Evolutionary conservation across 2,113 vertebrate species (phyloP), one percentile per base, ranked within the genome.

Genomic region (Barbus barbus): DNA sequence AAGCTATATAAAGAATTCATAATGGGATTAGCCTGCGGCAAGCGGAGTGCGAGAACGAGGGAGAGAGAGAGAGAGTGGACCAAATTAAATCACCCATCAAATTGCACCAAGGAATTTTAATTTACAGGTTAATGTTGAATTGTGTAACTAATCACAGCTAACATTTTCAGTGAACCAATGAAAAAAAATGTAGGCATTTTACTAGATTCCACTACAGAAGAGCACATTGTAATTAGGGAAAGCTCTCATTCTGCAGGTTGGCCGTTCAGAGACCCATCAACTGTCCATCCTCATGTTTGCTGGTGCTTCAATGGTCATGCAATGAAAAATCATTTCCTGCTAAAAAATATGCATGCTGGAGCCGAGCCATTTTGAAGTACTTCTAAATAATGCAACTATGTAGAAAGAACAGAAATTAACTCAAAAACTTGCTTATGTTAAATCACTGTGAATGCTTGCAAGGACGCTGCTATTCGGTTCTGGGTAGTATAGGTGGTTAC

Each of bases 31-130:
- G 96, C 97, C 97, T 93, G 95, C 95, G 95, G 97, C 96, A 93
- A 96, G 95, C 93, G 94, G 96, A 96, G 92, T 89, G 87, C 95
- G 85, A 92, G 89, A 91, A 18, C 6, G 14, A 33, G 90, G 28
- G 63, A 75, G 72, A 38, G 83, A 79, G 88, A 87, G 85, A 86
- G 87, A 56, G 63, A 60, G 71, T 33, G 94, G 95, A 96, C 95
- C 95, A 97, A 99, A 99, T 99, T 99, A 98, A 99, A 99, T 99
- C 98, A 99, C 96, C 97, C 97, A 97, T 98, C 97, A 99, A 99
- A 99, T 97, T 98, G 97, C 96, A 97, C 95, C 94, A 96, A 97
- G 96, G 96, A 97, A 97, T 99, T 98, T 99, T 99, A 98, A 99
- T 99, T 99, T 97, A 98, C 97, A 99, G 98, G 98, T 99, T 99